Evolutionary conservation across 2,797 vertebrate genomes (phyloP).

Genomic region (Ataeniobius toweri): DNA sequence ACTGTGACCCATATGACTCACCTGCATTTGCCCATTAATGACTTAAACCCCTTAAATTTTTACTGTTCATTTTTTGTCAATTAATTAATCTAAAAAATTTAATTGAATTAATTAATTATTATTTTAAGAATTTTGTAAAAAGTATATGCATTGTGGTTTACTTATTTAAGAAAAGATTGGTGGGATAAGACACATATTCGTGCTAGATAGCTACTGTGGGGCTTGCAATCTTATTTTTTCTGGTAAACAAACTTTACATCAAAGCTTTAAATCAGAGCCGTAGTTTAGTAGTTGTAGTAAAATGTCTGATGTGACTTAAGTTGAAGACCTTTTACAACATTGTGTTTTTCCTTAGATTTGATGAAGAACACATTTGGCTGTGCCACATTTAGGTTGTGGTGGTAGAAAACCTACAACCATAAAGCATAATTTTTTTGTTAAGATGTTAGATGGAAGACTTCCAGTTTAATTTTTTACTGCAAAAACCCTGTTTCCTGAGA

Average conservation of each 20-base stretch:
- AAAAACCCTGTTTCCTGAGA: slow-evolving; percentile 1
- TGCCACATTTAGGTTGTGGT: neutral
- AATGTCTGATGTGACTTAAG: slow-evolving; percentile 38
- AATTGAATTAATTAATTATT: neutral
- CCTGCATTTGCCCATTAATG: too few relatives aligned
- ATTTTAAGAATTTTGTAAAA: neutral
- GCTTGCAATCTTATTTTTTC: slow-evolving; percentile 6
- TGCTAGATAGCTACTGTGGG: slow-evolving; percentile 12
- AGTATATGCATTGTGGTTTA: neutral
- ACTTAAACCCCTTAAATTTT: too few relatives aligned
- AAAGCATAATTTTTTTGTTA: neutral
- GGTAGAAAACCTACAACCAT: neutral
- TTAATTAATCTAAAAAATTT: neutral
- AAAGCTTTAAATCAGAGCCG: slow-evolving; percentile 32
- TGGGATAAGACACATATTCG: slow-evolving; percentile 5
- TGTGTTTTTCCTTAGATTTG: slow-evolving; percentile 7
- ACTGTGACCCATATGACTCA: too few relatives aligned
- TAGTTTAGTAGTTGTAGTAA: neutral
- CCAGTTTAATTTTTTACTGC: neutral
- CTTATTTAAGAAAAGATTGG: neutral
- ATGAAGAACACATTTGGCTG: neutral
- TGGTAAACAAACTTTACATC: neutral
- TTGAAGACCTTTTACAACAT: slow-evolving; percentile 29
- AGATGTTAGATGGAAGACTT: neutral
- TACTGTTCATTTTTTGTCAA: neutral